Conservation (phyloP, 2,113 vertebrate genomes). For the Butorides virescens region DNA sequence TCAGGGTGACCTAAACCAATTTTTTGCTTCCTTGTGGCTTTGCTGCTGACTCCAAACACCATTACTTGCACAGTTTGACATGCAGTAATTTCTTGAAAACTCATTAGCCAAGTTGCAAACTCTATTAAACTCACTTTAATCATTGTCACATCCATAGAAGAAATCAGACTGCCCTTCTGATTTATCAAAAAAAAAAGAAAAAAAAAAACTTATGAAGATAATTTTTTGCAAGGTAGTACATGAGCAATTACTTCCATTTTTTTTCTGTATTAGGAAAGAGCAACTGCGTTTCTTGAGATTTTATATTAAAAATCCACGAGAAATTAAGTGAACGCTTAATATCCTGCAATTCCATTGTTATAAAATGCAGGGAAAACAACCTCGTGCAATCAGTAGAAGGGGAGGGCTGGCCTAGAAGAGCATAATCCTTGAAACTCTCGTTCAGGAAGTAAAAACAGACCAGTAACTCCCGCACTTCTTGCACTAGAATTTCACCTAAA, state of each 20-base stretch:
- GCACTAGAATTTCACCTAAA: conserved; percentile 29
- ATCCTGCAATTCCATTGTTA: not conserved
- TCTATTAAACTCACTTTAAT: conserved; percentile 11
- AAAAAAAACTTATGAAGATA: not conserved
- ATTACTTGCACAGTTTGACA: conserved; percentile 19
- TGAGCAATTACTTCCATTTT: not conserved
- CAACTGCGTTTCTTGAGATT: not conserved
- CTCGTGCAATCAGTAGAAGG: not conserved
- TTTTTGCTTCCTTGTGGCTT: conserved; percentile 47
- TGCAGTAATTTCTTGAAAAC: not conserved
- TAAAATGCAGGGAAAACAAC: not conserved
- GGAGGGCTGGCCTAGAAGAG: not conserved
- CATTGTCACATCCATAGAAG: not conserved
- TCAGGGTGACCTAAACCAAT: not conserved
- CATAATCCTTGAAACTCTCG: not conserved
- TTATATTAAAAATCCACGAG: not conserved
- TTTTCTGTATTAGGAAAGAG: not conserved
- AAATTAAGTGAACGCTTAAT: not conserved
- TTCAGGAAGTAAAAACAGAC: not conserved
- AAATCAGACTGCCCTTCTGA: not conserved
- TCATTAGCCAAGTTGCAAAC: not conserved
- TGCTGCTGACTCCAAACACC: conserved; percentile 3
- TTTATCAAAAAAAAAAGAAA: not conserved
- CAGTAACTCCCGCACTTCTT: not conserved
- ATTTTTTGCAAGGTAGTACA: not conserved